Evolutionary conservation across 2,888 invertebrate genomes (phyloP), one percentile per base, ranked within the genome.

Genomic region (Drosophila pseudotalamancana): DNA sequence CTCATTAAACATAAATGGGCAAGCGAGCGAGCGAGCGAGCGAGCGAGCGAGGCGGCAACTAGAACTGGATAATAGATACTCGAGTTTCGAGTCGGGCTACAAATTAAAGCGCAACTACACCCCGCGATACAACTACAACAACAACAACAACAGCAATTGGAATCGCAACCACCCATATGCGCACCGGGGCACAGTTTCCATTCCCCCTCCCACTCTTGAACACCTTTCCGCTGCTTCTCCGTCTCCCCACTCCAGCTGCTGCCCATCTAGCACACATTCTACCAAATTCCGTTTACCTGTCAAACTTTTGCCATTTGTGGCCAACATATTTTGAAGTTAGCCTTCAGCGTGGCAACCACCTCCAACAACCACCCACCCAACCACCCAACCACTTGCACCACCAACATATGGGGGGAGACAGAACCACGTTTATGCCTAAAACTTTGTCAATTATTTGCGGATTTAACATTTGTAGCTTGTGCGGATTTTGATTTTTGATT

Each of bases 1-100:
- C 89, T 81, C 88, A 89, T 88, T 89, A 89, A 88, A 88, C 79
- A 88, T 85, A 83, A 88, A 89, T 89, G 78, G 69, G 64, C 75
- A 67, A 64, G 62, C 50, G 64, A n/a, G 25, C 48, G 9, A 16
- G n/a, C 8, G 16, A n/a, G 37, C 18, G 12, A 19, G 43, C 23
- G 49, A n/a, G 64, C 27, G 11, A 23, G 46, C 35, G 54, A 49
- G 48, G 59, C 62, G 77, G 64, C 69, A 60, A 66, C 78, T 84
- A 62, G 60, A 62, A 77, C 67, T 64, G 53, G 70, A 72, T 74
- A 68, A 68, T 68, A 78, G 78, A 82, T 82, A 82, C 72, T 75
- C 63, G 31, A 66, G 46, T 29, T 56, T n/a, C 27, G 55, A 42
- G 49, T 57, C 25, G 59, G 60, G 49, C 45, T 53, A 53, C 64